Evolutionary conservation across 2,113 vertebrate genomes (phyloP).

Genomic region (Carlito syrichta): DNA sequence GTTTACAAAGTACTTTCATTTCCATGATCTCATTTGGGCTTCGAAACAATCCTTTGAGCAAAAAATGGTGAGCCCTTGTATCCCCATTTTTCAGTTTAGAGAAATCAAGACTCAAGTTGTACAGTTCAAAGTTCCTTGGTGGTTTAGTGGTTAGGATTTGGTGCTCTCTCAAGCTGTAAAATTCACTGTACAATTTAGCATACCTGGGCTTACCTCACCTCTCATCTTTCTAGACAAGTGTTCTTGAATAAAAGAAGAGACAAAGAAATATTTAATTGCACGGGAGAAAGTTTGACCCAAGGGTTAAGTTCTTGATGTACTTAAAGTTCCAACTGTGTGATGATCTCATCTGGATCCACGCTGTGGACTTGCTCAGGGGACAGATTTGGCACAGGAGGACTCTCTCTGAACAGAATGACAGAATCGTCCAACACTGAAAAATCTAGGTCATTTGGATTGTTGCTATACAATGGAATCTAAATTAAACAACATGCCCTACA

Average conservation of each 20-base stretch:
- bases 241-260: not conserved
- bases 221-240: too few relatives aligned
- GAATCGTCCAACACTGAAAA: slow-evolving; percentile 19
- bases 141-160: too few relatives aligned
- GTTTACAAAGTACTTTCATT: not conserved
- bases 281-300: not conserved
- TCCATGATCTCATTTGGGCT: not conserved
- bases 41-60: not conserved
- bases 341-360: not conserved
- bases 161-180: fast-evolving
- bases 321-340: not conserved
- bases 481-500: not conserved
- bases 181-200: fast-evolving
- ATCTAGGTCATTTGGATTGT: slow-evolving; percentile 32
- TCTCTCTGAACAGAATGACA: not conserved
- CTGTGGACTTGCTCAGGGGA: not conserved
- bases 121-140: too few relatives aligned
- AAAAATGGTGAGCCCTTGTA: fast-evolving
- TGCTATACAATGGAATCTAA: not conserved
- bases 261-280: not conserved
- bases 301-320: not conserved
- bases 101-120: not conserved
- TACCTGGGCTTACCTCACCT: not conserved
- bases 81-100: not conserved
- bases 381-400: not conserved